Conservation (phyloP, 2,888 invertebrate genomes). For the Rhamnusium bicolor region DNA sequence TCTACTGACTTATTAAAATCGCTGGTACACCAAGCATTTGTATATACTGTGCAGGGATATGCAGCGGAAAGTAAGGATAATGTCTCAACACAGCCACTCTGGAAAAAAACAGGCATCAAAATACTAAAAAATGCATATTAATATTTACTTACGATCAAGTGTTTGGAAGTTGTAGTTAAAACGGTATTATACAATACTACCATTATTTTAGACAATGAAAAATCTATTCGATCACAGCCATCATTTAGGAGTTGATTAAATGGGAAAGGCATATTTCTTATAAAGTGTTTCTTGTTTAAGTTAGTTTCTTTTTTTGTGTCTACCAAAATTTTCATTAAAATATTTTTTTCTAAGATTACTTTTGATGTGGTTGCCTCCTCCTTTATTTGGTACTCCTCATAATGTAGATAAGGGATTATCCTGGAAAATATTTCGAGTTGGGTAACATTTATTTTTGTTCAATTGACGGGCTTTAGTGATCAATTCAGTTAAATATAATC, state of each 20-base stretch:
- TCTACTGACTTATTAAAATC: slow-evolving; percentile 34
- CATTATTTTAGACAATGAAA: slow-evolving; percentile 75
- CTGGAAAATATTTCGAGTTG: too few relatives aligned
- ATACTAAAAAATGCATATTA: slow-evolving; percentile 47
- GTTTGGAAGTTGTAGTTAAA: slow-evolving; percentile 78
- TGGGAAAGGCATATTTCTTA: slow-evolving; percentile 73
- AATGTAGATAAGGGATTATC: slow-evolving; percentile 71
- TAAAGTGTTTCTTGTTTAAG: slow-evolving; percentile 69
- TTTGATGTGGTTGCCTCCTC: slow-evolving; percentile 74
- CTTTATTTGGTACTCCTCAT: slow-evolving; percentile 70
- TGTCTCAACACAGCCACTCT: slow-evolving; percentile 80
- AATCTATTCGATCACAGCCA: slow-evolving; percentile 68
- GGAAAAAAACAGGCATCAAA: slow-evolving; percentile 54
- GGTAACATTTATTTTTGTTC: too few relatives aligned
- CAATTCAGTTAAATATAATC: too few relatives aligned
- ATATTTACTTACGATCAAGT: slow-evolving; percentile 75
- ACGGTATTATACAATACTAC: slow-evolving; percentile 73
- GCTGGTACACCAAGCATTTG: slow-evolving; percentile 77
- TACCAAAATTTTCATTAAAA: slow-evolving; percentile 46
- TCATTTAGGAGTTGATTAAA: slow-evolving; percentile 66
- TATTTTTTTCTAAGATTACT: slow-evolving; percentile 64
- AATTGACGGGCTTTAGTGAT: too few relatives aligned
- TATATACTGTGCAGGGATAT: slow-evolving; percentile 80
- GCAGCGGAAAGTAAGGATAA: slow-evolving; percentile 77
- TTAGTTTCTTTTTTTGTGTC: slow-evolving; percentile 50